Base-by-base conservation (phyloP, 2,888 invertebrate species). In the Emmelina monodactyla region DNA sequence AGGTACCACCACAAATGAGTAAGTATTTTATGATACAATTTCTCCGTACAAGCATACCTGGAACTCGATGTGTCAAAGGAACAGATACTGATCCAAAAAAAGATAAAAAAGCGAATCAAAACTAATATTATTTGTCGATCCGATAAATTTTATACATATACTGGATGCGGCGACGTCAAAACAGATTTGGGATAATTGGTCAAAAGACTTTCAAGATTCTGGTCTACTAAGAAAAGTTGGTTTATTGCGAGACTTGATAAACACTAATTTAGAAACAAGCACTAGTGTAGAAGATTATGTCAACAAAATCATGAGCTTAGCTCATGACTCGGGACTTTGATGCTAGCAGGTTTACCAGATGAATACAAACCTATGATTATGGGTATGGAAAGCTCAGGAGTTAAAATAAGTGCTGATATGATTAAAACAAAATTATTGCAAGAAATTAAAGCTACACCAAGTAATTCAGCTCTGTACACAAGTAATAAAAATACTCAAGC, bases 241-340 rank as follows among this genome's bases (percentile, higher is more conserved):
- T 7, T 10, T 42, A 5, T 16, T 38, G 14, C 38, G 25, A 14
- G 40, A 42, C 13, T 28, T 40, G 11, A 37, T 40, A 9, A 42
- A 33, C 12, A 42, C 38, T 10, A 31, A 32, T 9, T 16, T 42
- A n/a, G 38, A 40, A 28, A 22, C 31, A 10, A 30, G 37, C 14
- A 15, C 1, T 9, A 38, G 29, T 16, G 31, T 42, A 9, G 40
- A 42, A 28, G 38, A 36, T 13, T 42, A 44, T 30, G 36, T 40
- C 1, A 44, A 30, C 19, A 42, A 37, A 31, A 39, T 42, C 6
- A 42, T 43, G 42, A 33, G 28, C 1, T 28, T 31, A 7, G 40
- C 41, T 2, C 43, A 41, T 31, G 36, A 41, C 15, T 35, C 42
- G 12, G 29, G 28, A 2, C 43, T 45, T 37, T 25, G 37, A 28